Evolutionary conservation across 2,888 invertebrate species (phyloP).

Genomic region (Drosophila emarginata): DNA sequence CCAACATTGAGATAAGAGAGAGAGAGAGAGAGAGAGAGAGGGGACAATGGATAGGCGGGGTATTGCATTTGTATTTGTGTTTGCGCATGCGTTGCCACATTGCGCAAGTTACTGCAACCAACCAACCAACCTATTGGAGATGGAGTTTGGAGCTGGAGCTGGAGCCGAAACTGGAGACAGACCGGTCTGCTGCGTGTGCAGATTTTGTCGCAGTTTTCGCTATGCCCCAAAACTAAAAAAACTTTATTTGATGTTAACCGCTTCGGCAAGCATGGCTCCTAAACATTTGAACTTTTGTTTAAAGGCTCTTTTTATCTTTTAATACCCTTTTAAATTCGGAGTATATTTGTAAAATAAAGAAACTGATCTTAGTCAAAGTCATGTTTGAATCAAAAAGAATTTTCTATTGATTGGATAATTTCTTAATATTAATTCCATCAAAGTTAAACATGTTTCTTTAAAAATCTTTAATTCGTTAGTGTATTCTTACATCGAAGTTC

Average conservation of each 20-base stretch:
- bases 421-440: too few relatives aligned
- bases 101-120: conserved; percentile 60
- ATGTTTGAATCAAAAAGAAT: too few relatives aligned
- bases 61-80: conserved; percentile 24
- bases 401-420: too few relatives aligned
- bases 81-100: conserved; percentile 65
- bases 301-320: too few relatives aligned
- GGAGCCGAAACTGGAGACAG: conserved; percentile 19
- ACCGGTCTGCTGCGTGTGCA: conserved; percentile 59
- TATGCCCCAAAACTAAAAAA: conserved; percentile 48
- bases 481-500: conserved; percentile 29
- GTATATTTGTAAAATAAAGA: too few relatives aligned
- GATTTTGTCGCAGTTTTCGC: conserved; percentile 64
- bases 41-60: not conserved
- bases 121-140: not conserved
- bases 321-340: too few relatives aligned
- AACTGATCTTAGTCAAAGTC: too few relatives aligned
- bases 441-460: too few relatives aligned
- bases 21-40: not conserved
- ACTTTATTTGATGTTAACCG: conserved; percentile 70
- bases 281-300: conserved; percentile 68
- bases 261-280: conserved; percentile 38
- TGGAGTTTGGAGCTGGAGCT: conserved; percentile 11
- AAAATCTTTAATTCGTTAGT: conserved; percentile 11
- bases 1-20: not conserved